A percentile compares a stretch with the other conserved stretches of the same genome.
Evolutionary conservation across 1,140 invertebrate species (phyloP).

Genomic region (Helicoverpa zea): DNA sequence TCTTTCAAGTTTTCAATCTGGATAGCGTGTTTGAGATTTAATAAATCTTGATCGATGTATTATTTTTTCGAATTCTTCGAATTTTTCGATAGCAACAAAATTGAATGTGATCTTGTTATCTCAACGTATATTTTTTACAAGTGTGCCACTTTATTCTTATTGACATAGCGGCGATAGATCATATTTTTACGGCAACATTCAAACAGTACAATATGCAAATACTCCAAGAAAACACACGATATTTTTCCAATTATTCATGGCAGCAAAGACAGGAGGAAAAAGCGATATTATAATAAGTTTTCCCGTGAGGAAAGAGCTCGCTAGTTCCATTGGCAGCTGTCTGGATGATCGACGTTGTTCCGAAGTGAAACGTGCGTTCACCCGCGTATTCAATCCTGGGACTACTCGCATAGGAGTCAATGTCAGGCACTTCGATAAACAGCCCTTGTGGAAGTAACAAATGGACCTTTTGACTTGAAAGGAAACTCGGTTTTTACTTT

Average conservation of each 20-base stretch:
- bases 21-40: conserved; percentile 9
- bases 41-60: conserved; percentile 49
- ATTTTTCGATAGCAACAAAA: conserved; percentile 41
- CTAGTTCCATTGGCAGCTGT: conserved; percentile 77
- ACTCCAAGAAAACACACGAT: too few species aligned
- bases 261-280: conserved; percentile 13
- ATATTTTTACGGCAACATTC: too few species aligned
- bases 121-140: too few species aligned
- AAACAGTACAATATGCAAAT: too few species aligned
- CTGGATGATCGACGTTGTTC: conserved; percentile 71
- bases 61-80: conserved; percentile 43
- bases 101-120: neutral
- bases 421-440: conserved; percentile 54
- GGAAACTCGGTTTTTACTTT: conserved; percentile 28
- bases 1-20: neutral
- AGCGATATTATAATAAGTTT: conserved; percentile 64
- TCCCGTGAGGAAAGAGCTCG: conserved; percentile 65
- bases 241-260: too few species aligned
- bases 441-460: conserved; percentile 43
- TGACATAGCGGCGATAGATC: too few species aligned
- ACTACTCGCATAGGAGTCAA: conserved; percentile 60
- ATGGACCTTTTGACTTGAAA: conserved; percentile 40
- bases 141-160: too few species aligned
- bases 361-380: conserved; percentile 46
- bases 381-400: conserved; percentile 32